phyloP scores from a whole-genome alignment of 2,113 vertebrate genomes.

The Dasyprocta punctata region DNA sequence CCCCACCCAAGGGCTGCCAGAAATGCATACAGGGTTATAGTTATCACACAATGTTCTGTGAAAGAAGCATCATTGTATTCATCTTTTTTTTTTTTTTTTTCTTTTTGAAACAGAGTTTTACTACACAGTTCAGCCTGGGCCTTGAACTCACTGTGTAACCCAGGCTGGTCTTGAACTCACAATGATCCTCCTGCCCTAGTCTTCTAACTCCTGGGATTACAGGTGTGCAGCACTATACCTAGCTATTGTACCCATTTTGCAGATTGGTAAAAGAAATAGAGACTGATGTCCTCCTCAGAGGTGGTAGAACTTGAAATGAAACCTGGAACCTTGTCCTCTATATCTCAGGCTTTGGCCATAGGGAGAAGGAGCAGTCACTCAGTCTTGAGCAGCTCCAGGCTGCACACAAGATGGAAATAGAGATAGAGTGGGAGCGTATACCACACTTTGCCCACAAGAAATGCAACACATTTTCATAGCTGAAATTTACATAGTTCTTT shows the following conservation, averaged over 20 bases:
- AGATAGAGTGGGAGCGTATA: slow-evolving; percentile 12
- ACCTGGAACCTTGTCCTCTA: background rate
- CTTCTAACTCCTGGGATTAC: background rate
- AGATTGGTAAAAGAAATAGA: slow-evolving; percentile 3
- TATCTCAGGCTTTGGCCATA: background rate
- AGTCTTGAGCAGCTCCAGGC: background rate
- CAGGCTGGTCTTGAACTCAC: background rate
- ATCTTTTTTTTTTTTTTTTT: slow-evolving; percentile 11
- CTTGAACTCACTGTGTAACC: background rate
- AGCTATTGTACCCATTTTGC: slow-evolving; percentile 33
- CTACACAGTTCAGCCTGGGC: background rate
- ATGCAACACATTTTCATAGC: slow-evolving; percentile 86
- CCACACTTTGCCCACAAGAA: slow-evolving; percentile 67
- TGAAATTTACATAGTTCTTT: slow-evolving; percentile 89
- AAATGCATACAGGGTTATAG: background rate
- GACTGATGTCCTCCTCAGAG: background rate
- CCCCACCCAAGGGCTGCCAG: background rate
- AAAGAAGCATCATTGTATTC: background rate
- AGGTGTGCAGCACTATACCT: background rate
- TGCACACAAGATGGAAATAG: slow-evolving; percentile 34
- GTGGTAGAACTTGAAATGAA: background rate
- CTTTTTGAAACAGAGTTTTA: background rate
- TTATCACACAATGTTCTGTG: background rate
- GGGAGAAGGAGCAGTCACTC: background rate
- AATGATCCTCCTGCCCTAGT: background rate